A percentile compares a stretch with the other conserved stretches of the same genome.
These are phyloP conservation scores for Notocelia uddmanniana DNA, from an alignment of 2,888 invertebrate genomes.

Conservation along the genomic window DNA sequence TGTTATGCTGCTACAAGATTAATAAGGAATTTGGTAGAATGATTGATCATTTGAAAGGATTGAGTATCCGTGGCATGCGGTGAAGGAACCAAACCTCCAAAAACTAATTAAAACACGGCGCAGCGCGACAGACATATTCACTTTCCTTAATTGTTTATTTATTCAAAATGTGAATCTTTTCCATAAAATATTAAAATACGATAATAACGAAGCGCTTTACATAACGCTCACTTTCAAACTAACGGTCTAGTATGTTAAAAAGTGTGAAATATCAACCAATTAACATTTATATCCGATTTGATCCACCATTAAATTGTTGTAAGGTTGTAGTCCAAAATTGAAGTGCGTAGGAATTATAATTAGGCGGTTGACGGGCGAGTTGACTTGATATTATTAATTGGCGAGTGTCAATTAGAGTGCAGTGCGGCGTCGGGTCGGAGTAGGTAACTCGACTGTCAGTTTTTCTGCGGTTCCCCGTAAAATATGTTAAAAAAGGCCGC, in stretches of 20 bases:
- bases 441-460: conserved; percentile 45
- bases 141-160: conserved; percentile 44
- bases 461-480: conserved; percentile 46
- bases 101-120: conserved; percentile 38
- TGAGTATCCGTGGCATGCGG: not conserved
- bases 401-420: conserved; percentile 42
- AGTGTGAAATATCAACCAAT: conserved; percentile 42
- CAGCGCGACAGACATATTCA: conserved; percentile 30
- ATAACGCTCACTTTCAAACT: conserved; percentile 44
- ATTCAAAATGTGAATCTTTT: conserved; percentile 42
- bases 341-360: conserved; percentile 36
- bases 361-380: conserved; percentile 26
- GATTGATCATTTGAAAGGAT: conserved; percentile 33
- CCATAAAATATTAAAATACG: conserved; percentile 35
- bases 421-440: conserved; percentile 17
- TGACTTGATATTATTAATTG: conserved; percentile 41
- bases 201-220: conserved; percentile 24
- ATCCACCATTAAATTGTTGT: conserved; percentile 6
- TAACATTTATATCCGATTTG: conserved; percentile 34
- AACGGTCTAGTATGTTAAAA: conserved; percentile 30
- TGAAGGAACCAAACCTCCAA: conserved; percentile 5
- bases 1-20: conserved; percentile 11
- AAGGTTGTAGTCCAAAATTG: conserved; percentile 17
- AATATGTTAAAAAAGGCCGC: conserved; percentile 46
- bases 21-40: conserved; percentile 28